A percentile compares a stretch with the other conserved stretches of the same genome.
Evolutionary conservation across 2,113 vertebrate species (phyloP).

Genomic region (Sinocyclocheilus grahami): DNA sequence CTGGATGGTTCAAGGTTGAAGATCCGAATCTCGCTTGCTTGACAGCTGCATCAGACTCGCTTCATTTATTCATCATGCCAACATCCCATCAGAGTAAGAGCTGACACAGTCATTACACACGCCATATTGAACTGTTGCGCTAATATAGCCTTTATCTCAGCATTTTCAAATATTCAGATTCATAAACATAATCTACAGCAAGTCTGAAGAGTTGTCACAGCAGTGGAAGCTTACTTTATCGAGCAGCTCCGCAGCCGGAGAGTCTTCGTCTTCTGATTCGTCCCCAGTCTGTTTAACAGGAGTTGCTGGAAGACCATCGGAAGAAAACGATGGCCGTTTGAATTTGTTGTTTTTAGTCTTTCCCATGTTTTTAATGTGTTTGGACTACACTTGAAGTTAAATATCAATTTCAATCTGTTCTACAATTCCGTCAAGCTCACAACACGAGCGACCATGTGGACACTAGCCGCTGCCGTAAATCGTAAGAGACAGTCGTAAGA

Average conservation of each 20-base stretch:
- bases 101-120: background rate
- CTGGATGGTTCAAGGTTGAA: background rate
- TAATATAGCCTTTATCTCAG: background rate
- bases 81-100: background rate
- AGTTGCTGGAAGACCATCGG: slow-evolving; percentile 67
- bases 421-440: too few species aligned
- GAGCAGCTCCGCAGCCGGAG: slow-evolving; percentile 81
- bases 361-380: slow-evolving; percentile 73
- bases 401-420: background rate
- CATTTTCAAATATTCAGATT: background rate
- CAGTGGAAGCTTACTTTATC: slow-evolving; percentile 78
- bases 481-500: background rate
- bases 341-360: slow-evolving; percentile 85
- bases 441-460: slow-evolving; percentile 44
- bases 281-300: slow-evolving; percentile 65
- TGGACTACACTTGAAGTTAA: background rate
- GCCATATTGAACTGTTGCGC: background rate
- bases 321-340: slow-evolving; percentile 75
- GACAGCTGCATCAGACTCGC: background rate
- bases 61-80: background rate
- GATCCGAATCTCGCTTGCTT: background rate
- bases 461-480: background rate
- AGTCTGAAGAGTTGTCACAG: background rate
- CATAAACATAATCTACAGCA: background rate
- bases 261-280: slow-evolving; percentile 63